Conservation (phyloP, 2,888 invertebrate species). For the Gortyna flavago region DNA sequence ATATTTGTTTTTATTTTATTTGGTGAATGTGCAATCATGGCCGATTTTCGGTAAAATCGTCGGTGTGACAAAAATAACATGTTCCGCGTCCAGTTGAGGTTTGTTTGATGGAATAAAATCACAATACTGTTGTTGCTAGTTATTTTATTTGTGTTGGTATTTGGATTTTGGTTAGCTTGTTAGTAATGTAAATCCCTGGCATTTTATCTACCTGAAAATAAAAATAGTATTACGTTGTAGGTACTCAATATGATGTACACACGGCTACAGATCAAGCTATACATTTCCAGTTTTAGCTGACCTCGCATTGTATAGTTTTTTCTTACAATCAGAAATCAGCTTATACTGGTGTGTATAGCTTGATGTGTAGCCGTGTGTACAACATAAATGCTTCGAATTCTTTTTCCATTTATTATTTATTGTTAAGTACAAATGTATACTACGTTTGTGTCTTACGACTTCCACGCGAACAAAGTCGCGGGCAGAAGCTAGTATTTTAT, state of each 20-base stretch:
- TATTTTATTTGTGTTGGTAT: slow-evolving; percentile 4
- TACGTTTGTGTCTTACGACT: too few species aligned
- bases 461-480: too few species aligned
- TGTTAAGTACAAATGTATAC: too few species aligned
- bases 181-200: not conserved
- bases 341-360: too few species aligned
- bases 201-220: not conserved
- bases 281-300: too few species aligned
- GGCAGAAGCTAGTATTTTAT: not conserved
- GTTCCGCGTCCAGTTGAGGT: not conserved
- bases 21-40: slow-evolving; percentile 31
- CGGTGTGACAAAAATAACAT: slow-evolving; percentile 33
- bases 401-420: not conserved
- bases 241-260: not conserved
- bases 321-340: too few species aligned
- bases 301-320: too few species aligned
- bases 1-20: slow-evolving; percentile 50
- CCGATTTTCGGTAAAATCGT: slow-evolving; percentile 26
- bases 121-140: not conserved
- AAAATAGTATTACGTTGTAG: not conserved
- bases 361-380: too few species aligned
- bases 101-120: slow-evolving; percentile 33
- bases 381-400: not conserved
- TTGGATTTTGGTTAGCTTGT: slow-evolving; percentile 10
- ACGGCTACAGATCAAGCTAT: too few species aligned